Evolutionary conservation across 2,797 vertebrate genomes (phyloP), one percentile per base, ranked within the genome.

Genomic region (Brachymystax lenok): DNA sequence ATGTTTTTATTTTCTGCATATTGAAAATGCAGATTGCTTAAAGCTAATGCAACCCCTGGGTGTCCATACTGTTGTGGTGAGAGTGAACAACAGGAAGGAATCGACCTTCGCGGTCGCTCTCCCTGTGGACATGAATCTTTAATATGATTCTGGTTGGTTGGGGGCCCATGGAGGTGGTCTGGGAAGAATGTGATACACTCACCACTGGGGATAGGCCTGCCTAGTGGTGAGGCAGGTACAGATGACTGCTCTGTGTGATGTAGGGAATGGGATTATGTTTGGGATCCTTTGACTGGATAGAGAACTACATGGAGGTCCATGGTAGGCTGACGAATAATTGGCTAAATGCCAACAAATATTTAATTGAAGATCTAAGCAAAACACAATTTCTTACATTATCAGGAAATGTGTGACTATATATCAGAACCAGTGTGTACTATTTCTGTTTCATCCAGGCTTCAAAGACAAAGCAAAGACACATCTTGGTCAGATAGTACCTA

Each of bases 21-120:
- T 40, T 40, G 40, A 40, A 40, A 40, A 40, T 40, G 40, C 35
- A 35, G 6, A 40, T 40, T 40, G 10, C 40, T 40, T 7, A 40
- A 40, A 40, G 40, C 40, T 40, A 40, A 40, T 40, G 7, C 8
- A 10, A 10, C 7, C 7, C 40, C 8, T 40, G 40, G 40, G 40
- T 40, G 40, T 87, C 88, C 90, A 89, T 74, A 80, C 82, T 81
- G 88, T 80, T 6, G 35, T 35, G 35, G 6, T 35, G 35, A 35
- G 35, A 35, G 35, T 33, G 77, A 46, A 13, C 10, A 46, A 46
- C 40, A 46, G 40, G 40, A 46, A 12, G 10, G 10, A 3, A 10
- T 46, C 40, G 40, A 24, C 40, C 40, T 40, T 40, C 2, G 8
- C 8, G 40, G 40, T 10, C 40, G 8, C 40, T 40, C 7, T 40